A percentile compares a stretch with the other conserved stretches of the same genome.
Conservation (phyloP, 2,888 invertebrate species). For the Aelia acuminata region DNA sequence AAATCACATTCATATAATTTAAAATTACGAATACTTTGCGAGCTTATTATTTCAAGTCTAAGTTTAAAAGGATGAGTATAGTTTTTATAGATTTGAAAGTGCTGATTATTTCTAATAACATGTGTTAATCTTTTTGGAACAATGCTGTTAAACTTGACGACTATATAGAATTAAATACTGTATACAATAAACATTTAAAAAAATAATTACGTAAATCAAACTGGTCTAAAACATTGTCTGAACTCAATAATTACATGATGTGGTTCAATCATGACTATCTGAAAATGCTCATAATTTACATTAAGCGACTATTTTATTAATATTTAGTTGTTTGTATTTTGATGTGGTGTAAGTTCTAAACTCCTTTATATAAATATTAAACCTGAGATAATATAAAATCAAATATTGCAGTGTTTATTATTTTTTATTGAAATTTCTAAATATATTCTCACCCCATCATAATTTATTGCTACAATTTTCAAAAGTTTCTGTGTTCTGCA, state of each 20-base stretch:
- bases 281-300: neutral
- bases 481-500: neutral
- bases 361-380: neutral
- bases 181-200: neutral
- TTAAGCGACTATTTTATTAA: neutral
- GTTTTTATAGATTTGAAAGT: neutral
- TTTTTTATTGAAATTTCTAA: slow-evolving; percentile 18
- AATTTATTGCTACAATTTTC: slow-evolving; percentile 36
- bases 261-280: neutral
- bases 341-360: neutral
- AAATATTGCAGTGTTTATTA: neutral
- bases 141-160: neutral
- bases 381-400: neutral
- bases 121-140: neutral
- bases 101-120: neutral
- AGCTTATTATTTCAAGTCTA: neutral
- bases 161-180: neutral
- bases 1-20: neutral
- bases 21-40: neutral
- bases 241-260: neutral
- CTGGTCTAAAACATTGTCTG: neutral
- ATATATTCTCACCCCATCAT: neutral
- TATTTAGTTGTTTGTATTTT: neutral
- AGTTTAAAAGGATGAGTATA: neutral
- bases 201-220: neutral